A percentile compares a stretch with the other conserved stretches of the same genome.
These are phyloP conservation scores for Pygocentrus nattereri DNA, from an alignment of 2,797 vertebrate genomes.

Conservation along the genomic window DNA sequence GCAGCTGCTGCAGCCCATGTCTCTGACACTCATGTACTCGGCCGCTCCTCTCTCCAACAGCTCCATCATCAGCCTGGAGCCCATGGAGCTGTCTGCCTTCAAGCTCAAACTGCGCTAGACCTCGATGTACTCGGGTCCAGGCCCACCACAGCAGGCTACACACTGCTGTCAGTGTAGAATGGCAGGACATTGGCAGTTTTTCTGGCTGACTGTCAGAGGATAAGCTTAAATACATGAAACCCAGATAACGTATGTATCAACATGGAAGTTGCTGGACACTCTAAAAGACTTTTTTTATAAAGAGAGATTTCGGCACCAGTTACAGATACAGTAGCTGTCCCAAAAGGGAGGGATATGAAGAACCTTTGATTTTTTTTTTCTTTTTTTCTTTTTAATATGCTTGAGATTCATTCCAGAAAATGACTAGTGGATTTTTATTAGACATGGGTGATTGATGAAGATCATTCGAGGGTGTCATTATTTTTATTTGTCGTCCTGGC, in stretches of 20 bases:
- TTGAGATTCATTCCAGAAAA: conserved; percentile 20
- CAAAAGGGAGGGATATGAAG: conserved; percentile 6
- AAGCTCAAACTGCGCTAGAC: conserved; percentile 90
- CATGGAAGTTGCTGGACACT: conserved; percentile 21
- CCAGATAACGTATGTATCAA: conserved; percentile 8
- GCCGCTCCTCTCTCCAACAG: conserved; percentile 83
- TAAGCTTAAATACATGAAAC: conserved; percentile 10
- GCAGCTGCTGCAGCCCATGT: conserved; percentile 88
- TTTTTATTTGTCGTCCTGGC: conserved; percentile 33
- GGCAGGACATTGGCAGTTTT: background rate
- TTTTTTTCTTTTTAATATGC: conserved; percentile 1
- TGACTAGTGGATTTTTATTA: conserved; percentile 34
- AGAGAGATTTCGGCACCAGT: conserved; percentile 22
- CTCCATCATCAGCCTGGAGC: conserved; percentile 84
- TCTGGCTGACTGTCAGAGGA: background rate
- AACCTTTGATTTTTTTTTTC: conserved; percentile 9
- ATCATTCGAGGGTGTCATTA: conserved; percentile 10
- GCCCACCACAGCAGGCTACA: conserved; percentile 21
- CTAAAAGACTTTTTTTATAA: conserved; percentile 13
- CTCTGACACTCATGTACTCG: conserved; percentile 90
- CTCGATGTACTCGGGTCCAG: conserved; percentile 25
- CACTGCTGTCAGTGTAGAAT: conserved; percentile 1
- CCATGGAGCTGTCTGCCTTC: conserved; percentile 95
- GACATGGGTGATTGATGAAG: conserved; percentile 18
- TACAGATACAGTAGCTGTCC: conserved; percentile 9